These are phyloP conservation scores for Hirtodrosophila cameraria DNA, from an alignment of 2,888 invertebrate genomes.

Conservation along the genomic window DNA sequence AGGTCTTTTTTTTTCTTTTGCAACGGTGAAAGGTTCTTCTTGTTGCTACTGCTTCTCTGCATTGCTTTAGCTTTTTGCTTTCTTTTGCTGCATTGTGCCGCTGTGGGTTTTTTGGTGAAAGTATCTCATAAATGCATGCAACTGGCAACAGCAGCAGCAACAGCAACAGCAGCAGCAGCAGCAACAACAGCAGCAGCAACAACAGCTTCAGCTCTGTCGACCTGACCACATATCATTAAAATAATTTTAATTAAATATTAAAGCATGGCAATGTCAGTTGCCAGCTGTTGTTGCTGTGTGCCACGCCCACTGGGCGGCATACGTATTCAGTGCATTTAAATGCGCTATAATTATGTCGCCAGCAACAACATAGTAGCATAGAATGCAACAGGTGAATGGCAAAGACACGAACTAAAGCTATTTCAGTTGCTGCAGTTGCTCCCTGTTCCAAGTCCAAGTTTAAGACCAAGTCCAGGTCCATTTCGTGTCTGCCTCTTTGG, in stretches of 20 bases:
- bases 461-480: conserved; percentile 32
- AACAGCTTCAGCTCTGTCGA: conserved; percentile 11
- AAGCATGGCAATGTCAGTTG: conserved; percentile 42
- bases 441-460: neutral
- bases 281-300: conserved; percentile 36
- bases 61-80: conserved; percentile 28
- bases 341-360: conserved; percentile 67
- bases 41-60: conserved; percentile 24
- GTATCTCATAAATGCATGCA: conserved; percentile 72
- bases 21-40: conserved; percentile 42
- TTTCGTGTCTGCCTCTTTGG: conserved; percentile 35
- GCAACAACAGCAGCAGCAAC: neutral
- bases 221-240: conserved; percentile 59
- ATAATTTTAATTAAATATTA: conserved; percentile 73
- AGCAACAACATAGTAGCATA: conserved; percentile 18
- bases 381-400: conserved; percentile 68
- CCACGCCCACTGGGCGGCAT: conserved; percentile 61
- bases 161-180: neutral
- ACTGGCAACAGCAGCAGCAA: conserved; percentile 11
- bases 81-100: conserved; percentile 22
- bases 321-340: conserved; percentile 54
- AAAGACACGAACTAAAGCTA: conserved; percentile 63
- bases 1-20: no score
- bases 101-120: conserved; percentile 65
- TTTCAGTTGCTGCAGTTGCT: conserved; percentile 20